A percentile compares a stretch with the other conserved stretches of the same genome.
Conservation (phyloP, 2,888 invertebrate genomes). For the Acanthosepion lycidas region DNA sequence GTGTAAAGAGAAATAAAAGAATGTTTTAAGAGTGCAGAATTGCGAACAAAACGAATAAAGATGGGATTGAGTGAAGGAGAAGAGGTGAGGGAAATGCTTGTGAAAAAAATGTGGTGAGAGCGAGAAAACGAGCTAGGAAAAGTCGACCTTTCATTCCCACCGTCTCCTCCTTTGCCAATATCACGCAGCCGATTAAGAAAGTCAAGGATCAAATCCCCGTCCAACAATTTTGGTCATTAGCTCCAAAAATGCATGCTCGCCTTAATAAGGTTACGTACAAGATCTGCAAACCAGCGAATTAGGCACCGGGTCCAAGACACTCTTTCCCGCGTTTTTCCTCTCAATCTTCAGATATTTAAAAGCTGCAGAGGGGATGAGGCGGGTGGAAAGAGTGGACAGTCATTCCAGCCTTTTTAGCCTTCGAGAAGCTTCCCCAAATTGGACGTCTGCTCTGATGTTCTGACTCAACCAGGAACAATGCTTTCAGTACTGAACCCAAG, state of each 20-base stretch:
- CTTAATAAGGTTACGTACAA: constrained; percentile 9
- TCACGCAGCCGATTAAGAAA: not conserved
- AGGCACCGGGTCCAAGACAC: not conserved
- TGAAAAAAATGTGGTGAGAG: rapidly evolving
- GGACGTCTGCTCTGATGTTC: constrained; percentile 12
- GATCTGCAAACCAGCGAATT: not conserved
- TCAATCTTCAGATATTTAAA: not conserved
- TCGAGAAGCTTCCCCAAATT: not conserved
- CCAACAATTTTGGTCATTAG: constrained; percentile 24
- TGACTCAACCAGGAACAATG: not conserved
- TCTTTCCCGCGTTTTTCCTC: not conserved
- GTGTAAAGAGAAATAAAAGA: too few species aligned
- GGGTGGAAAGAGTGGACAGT: not conserved
- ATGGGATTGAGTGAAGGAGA: too few species aligned
- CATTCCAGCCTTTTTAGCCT: not conserved
- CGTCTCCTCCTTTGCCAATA: not conserved
- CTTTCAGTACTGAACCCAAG: not conserved
- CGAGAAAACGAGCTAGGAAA: not conserved
- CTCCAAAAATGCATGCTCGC: not conserved
- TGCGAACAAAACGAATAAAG: too few species aligned
- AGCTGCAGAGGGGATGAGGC: not conserved
- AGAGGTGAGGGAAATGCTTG: not conserved
- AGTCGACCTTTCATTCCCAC: not conserved
- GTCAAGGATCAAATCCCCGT: not conserved
- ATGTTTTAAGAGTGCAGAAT: too few species aligned